A percentile compares a stretch with the other conserved stretches of the same genome.
phyloP scores from a whole-genome alignment of 2,797 vertebrate species.

The Poeciliopsis turneri region DNA sequence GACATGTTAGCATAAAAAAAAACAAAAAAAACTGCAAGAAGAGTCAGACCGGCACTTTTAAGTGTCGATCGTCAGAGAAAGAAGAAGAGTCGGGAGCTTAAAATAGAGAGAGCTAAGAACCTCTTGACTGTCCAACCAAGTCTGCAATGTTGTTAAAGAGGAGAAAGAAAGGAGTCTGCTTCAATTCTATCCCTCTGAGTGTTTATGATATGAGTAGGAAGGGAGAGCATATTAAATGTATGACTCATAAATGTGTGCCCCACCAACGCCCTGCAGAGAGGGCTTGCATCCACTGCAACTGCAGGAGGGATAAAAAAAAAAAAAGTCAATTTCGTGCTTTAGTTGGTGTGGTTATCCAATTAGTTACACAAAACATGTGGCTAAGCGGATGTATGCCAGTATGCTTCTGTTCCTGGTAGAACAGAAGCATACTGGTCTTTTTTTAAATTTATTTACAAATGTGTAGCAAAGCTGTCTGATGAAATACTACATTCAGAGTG shows the following conservation, averaged over 20 bases:
- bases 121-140: conserved; percentile 49
- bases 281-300: conserved; percentile 74
- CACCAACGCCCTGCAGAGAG: conserved; percentile 76
- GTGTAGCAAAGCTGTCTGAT: conserved; percentile 71
- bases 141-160: conserved; percentile 41
- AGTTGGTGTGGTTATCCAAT: conserved; percentile 83
- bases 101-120: conserved; percentile 46
- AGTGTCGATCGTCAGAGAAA: conserved; percentile 43
- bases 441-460: conserved; percentile 33
- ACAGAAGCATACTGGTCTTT: conserved; percentile 15
- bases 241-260: conserved; percentile 82
- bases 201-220: conserved; percentile 78
- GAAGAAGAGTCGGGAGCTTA: conserved; percentile 24
- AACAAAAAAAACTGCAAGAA: conserved; percentile 3
- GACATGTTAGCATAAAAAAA: conserved; percentile 1
- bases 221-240: conserved; percentile 77
- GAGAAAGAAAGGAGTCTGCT: conserved; percentile 45
- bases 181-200: conserved; percentile 66
- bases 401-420: conserved; percentile 67
- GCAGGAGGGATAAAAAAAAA: conserved; percentile 64
- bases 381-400: conserved; percentile 73
- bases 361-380: conserved; percentile 80
- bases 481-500: conserved; percentile 72
- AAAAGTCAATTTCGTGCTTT: conserved; percentile 80
- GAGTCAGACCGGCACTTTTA: conserved; percentile 46